Evolutionary conservation across 2,888 invertebrate genomes (phyloP).

Genomic region (Drosophila pseudotalamancana): DNA sequence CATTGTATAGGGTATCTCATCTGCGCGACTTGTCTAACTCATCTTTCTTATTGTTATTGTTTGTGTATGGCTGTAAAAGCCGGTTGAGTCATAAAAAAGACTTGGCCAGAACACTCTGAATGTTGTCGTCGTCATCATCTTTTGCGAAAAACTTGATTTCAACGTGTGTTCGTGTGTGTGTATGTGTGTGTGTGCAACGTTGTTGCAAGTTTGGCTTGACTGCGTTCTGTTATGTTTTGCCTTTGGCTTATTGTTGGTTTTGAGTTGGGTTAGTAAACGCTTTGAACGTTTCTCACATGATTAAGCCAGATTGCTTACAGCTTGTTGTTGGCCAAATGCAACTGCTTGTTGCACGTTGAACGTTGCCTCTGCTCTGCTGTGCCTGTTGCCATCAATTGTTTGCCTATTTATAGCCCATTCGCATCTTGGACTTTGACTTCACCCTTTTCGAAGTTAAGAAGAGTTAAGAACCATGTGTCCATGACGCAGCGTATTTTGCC

Average conservation of each 20-base stretch:
- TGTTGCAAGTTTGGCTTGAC: conserved; percentile 40
- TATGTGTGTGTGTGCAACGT: conserved; percentile 31
- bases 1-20: conserved; percentile 17
- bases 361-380: too few species aligned
- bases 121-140: conserved; percentile 29
- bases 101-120: conserved; percentile 56
- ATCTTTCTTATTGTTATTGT: conserved; percentile 33
- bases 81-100: conserved; percentile 67
- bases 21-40: conserved; percentile 27
- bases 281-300: conserved; percentile 76
- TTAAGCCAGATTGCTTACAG: conserved; percentile 78
- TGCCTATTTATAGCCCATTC: conserved; percentile 68
- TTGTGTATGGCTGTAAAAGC: conserved; percentile 27
- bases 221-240: conserved; percentile 19
- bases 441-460: too few species aligned
- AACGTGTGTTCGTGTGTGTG: conserved; percentile 13
- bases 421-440: conserved; percentile 68
- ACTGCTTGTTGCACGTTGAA: background rate
- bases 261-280: conserved; percentile 38
- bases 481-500: conserved; percentile 75
- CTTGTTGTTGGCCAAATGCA: conserved; percentile 20
- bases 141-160: conserved; percentile 48
- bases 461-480: conserved; percentile 39
- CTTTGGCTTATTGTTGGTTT: conserved; percentile 35
- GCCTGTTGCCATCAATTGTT: conserved; percentile 46